These are phyloP conservation scores for cat (Felis catus) DNA, from an alignment of 2,113 vertebrate genomes.

Conservation along the genomic window DNA sequence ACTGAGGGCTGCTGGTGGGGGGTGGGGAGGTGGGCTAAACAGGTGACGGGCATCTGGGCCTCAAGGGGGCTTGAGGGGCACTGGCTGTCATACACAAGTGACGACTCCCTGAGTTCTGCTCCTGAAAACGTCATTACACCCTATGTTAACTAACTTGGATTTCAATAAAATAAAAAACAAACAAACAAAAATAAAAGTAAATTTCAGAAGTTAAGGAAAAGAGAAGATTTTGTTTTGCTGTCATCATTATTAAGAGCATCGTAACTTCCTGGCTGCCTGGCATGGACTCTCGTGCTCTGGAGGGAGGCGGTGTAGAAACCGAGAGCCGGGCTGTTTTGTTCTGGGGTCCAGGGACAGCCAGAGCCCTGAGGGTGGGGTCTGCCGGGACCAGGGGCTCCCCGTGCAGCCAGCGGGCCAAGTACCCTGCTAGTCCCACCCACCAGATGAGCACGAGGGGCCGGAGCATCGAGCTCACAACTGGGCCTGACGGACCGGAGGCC, in stretches of 20 bases:
- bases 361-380: rapidly evolving
- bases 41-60: no score
- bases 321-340: rapidly evolving
- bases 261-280: no score
- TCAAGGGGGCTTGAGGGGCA: no score
- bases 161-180: no score
- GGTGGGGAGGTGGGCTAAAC: no score
- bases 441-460: rapidly evolving
- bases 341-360: rapidly evolving
- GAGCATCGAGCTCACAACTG: rapidly evolving
- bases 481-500: rapidly evolving
- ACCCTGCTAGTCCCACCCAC: rapidly evolving
- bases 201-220: no score
- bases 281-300: neutral
- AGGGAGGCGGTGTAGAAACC: neutral
- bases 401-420: rapidly evolving
- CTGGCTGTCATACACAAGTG: no score
- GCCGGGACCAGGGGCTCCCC: rapidly evolving
- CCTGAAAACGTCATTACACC: no score
- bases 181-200: no score
- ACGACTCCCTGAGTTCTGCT: no score
- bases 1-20: no score
- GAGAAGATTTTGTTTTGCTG: neutral
- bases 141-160: no score
- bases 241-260: neutral